phyloP scores from a whole-genome alignment of 2,113 vertebrate genomes.

The Triplophysa rosa region DNA sequence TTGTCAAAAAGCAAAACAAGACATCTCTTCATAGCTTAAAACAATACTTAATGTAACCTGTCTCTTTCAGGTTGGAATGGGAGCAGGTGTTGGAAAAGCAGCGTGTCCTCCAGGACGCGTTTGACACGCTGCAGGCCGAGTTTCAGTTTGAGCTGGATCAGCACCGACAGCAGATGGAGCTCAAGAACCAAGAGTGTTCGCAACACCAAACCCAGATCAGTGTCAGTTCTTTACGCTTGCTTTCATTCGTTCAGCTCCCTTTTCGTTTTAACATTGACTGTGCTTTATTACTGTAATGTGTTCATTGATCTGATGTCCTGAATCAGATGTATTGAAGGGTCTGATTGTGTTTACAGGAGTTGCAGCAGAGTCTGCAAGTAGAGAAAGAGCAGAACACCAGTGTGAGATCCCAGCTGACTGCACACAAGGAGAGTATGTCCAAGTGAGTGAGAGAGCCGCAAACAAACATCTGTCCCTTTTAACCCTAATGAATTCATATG shows the following conservation, averaged over 20 bases:
- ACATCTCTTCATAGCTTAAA: neutral
- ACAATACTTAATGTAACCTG: neutral
- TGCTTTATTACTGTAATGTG: too few relatives aligned
- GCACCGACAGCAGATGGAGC: slow-evolving; percentile 78
- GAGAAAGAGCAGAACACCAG: slow-evolving; percentile 81
- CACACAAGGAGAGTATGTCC: slow-evolving; percentile 88
- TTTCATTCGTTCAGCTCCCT: neutral
- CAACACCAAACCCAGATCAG: slow-evolving; percentile 75
- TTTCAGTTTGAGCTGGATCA: slow-evolving; percentile 88
- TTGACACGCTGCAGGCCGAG: slow-evolving; percentile 89
- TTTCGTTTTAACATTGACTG: neutral
- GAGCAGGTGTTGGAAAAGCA: slow-evolving; percentile 88
- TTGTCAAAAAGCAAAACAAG: too few relatives aligned
- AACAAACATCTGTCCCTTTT: too few relatives aligned
- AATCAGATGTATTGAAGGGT: neutral
- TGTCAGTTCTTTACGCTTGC: slow-evolving; percentile 64
- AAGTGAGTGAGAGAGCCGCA: slow-evolving; percentile 77
- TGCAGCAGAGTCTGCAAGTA: slow-evolving; percentile 77
- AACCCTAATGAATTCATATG: too few relatives aligned
- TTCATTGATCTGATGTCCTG: too few relatives aligned
- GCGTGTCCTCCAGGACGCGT: slow-evolving; percentile 85
- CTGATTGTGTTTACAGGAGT: slow-evolving; percentile 69
- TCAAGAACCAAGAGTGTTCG: slow-evolving; percentile 76
- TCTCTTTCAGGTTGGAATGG: slow-evolving; percentile 80
- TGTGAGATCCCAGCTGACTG: slow-evolving; percentile 82